phyloP scores from a whole-genome alignment of 2,797 vertebrate species.

The Acrocephalus scirpaceus region DNA sequence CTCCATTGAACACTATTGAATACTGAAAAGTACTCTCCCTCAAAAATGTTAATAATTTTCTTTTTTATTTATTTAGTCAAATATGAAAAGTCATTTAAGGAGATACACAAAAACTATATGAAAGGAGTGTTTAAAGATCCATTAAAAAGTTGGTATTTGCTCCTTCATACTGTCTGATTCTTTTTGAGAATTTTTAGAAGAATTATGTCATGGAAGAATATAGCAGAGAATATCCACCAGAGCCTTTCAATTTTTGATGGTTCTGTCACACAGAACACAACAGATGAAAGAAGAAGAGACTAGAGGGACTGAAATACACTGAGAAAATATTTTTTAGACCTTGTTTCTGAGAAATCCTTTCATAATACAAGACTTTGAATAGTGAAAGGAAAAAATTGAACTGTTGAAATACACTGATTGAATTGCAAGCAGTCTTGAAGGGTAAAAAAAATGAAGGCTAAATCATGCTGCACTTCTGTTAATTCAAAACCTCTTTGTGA shows the following conservation, averaged over 20 bases:
- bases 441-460: neutral
- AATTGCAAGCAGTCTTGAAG: neutral
- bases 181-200: neutral
- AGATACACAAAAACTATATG: neutral
- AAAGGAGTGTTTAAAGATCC: neutral
- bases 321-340: neutral
- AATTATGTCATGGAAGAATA: neutral
- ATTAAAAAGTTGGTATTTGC: neutral
- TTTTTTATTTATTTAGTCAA: neutral
- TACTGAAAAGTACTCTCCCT: accelerated
- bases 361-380: neutral
- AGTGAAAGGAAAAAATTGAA: neutral
- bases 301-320: neutral
- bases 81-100: neutral
- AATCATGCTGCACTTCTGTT: neutral
- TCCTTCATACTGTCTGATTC: neutral
- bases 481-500: neutral
- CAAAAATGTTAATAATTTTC: neutral
- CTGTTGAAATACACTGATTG: neutral
- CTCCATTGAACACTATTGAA: neutral
- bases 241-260: neutral
- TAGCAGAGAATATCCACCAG: neutral
- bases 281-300: neutral
- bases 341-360: neutral
- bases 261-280: neutral